Evolutionary conservation across 1,140 invertebrate genomes (phyloP), one percentile per base, ranked within the genome.

Genomic region (Pteromalus puparum): DNA sequence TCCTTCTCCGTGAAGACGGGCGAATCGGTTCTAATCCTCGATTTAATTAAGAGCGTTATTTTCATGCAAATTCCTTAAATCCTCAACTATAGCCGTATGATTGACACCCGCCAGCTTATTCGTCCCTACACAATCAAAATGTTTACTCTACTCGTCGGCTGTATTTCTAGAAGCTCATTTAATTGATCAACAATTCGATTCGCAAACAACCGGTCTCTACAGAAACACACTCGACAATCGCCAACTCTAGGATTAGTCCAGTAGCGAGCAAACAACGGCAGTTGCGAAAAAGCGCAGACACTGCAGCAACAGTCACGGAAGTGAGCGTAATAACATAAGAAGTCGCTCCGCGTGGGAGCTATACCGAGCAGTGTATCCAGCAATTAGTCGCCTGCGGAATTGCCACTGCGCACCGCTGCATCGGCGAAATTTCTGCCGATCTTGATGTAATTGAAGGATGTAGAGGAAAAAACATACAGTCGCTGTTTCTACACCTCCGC

Each of bases 391-490:
- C 53, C 7, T 1, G 42, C 38, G 4, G 18, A 74, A 74, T 74
- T 74, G 21, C 72, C 72, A n/a, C 30, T 30, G 67, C 24, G n/a
- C n/a, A n/a, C n/a, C n/a, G 67, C 67, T 61, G 48, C 24, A 80
- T 80, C 26, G 30, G 38, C 61, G 26, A 67, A 68, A 76, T 72
- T 72, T 81, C 48, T 38, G 79, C 26, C 48, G 34, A 83, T 76
- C 53, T 77, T 30, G 81, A 68, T 77, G 12, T 38, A 76, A 83
- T 83, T 83, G 61, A 13, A 1, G 53, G 48, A 24, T 28, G 34
- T 5, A 82, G 42, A 1, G 38, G 24, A 53, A 53, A 34, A 53
- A 61, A 2, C n/a, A 15, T 34, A 7, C 24, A 61, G 15, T 30
- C 15, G 65, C 10, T 30, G 30, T 68, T 79, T 79, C 76, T 48